phyloP scores from a whole-genome alignment of 1,140 invertebrate species.

The Solenopsis fugax region DNA sequence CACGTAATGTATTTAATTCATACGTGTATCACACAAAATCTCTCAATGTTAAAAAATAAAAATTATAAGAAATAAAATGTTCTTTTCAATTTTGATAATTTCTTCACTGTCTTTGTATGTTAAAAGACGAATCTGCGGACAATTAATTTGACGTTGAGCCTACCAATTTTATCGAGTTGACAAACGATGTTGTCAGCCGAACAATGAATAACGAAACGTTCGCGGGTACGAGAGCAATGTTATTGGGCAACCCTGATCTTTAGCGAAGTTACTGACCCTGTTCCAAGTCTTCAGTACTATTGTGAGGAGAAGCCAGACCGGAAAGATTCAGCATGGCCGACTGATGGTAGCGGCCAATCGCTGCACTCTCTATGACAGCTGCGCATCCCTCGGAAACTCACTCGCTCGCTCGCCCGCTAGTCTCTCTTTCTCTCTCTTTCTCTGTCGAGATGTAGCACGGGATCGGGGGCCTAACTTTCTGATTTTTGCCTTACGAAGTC shows the following conservation, averaged over 20 bases:
- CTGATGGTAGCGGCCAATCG: slow-evolving; percentile 79
- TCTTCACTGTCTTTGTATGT: background rate
- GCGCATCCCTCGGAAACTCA: slow-evolving; percentile 82
- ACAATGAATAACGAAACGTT: slow-evolving; percentile 46
- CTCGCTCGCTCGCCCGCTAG: slow-evolving; percentile 70
- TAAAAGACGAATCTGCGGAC: background rate
- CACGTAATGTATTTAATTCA: background rate
- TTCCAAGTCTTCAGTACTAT: slow-evolving; percentile 68
- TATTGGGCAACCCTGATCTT: slow-evolving; percentile 63
- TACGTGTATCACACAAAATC: background rate
- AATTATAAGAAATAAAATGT: background rate
- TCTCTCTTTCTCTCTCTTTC: slow-evolving; percentile 66
- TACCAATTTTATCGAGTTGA: slow-evolving; percentile 20
- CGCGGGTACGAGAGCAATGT: slow-evolving; percentile 12
- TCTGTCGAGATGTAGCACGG: slow-evolving; percentile 64
- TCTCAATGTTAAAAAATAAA: background rate
- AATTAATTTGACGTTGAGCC: slow-evolving; percentile 21
- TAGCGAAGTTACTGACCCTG: slow-evolving; percentile 64
- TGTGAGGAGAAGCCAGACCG: slow-evolving; percentile 83
- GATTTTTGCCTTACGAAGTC: slow-evolving; percentile 87
- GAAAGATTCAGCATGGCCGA: slow-evolving; percentile 86
- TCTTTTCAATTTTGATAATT: background rate
- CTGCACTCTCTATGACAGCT: slow-evolving; percentile 82
- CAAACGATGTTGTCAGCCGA: slow-evolving; percentile 21
- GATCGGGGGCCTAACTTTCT: slow-evolving; percentile 84